These are phyloP conservation scores for Passerina amoena DNA, from an alignment of 2,113 vertebrate genomes.

Conservation along the genomic window DNA sequence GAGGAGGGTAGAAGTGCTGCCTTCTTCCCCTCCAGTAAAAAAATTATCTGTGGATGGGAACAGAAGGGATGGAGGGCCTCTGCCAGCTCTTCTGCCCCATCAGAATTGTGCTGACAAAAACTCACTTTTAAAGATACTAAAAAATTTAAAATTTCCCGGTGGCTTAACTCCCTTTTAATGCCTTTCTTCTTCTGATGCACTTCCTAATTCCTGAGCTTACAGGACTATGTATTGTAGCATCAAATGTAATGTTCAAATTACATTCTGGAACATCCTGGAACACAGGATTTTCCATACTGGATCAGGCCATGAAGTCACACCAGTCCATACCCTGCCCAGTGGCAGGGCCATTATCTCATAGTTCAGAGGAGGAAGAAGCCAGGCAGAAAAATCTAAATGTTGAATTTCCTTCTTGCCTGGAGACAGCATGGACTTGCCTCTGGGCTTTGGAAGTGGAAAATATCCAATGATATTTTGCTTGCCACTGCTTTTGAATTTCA, in stretches of 20 bases:
- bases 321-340: neutral
- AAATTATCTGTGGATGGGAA: neutral
- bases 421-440: neutral
- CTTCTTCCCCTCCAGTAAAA: neutral
- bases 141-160: neutral
- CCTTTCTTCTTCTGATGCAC: accelerated
- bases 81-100: neutral
- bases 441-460: neutral
- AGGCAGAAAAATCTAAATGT: neutral
- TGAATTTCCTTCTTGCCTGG: neutral
- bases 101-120: neutral
- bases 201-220: neutral
- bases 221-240: neutral
- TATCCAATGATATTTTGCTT: neutral
- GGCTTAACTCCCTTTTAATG: neutral
- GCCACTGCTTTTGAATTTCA: neutral
- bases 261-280: no score
- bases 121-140: neutral
- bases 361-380: neutral
- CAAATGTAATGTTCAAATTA: neutral
- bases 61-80: neutral
- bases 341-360: accelerated
- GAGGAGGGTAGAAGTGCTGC: neutral
- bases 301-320: neutral
- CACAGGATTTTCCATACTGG: neutral